These are phyloP conservation scores for Ophiothrix spiculata DNA, from an alignment of 35 echinoderm and acorn worm genomes.

Conservation along the genomic window DNA sequence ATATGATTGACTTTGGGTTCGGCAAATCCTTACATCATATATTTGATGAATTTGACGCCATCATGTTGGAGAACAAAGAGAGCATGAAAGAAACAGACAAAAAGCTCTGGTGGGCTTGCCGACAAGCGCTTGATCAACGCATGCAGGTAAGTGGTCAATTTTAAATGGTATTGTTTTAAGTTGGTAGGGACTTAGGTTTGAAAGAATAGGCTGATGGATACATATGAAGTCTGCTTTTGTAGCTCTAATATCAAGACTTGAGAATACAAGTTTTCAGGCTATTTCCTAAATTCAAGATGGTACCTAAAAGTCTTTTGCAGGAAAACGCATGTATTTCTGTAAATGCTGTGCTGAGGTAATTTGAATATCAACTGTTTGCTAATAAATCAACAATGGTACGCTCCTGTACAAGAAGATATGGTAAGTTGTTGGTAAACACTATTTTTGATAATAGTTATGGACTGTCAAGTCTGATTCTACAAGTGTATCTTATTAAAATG, in stretches of 20 bases:
- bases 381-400: too few species aligned
- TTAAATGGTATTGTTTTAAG: background rate
- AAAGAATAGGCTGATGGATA: too few species aligned
- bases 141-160: conserved; percentile 41
- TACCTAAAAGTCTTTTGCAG: background rate
- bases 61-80: conserved; percentile 58
- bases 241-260: too few species aligned
- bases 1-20: background rate
- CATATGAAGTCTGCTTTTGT: too few species aligned
- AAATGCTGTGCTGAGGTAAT: background rate
- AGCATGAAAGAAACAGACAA: conserved; percentile 79
- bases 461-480: too few species aligned
- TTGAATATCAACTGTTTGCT: background rate
- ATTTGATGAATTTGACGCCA: conserved; percentile 52
- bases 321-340: background rate
- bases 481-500: too few species aligned
- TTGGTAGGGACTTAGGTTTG: too few species aligned
- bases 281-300: background rate
- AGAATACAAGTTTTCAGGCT: too few species aligned
- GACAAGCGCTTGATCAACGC: conserved; percentile 68
- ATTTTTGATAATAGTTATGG: too few species aligned
- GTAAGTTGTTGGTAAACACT: too few species aligned
- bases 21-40: conserved; percentile 23
- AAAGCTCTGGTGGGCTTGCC: conserved; percentile 67
- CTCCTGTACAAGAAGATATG: too few species aligned